These are phyloP conservation scores for Phortica okadai DNA, from an alignment of 2,888 invertebrate species.

Conservation along the genomic window DNA sequence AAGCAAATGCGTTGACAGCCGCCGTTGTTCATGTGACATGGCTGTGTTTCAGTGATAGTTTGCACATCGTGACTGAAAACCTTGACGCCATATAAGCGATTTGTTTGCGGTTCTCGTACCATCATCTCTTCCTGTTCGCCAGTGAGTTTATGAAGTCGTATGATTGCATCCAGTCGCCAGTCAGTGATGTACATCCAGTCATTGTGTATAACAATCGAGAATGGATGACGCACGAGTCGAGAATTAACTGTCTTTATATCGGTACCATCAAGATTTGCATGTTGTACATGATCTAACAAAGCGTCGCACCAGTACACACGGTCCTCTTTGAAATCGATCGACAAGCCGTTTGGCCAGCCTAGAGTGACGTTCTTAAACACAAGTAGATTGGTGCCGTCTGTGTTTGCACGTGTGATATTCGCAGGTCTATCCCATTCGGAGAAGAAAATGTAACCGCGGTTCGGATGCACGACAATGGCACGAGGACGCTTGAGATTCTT, in stretches of 20 bases:
- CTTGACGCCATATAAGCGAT: slow-evolving; percentile 93
- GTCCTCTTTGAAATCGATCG: slow-evolving; percentile 92
- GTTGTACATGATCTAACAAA: slow-evolving; percentile 95
- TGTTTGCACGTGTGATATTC: slow-evolving; percentile 93
- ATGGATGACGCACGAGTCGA: slow-evolving; percentile 90
- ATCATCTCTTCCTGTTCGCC: slow-evolving; percentile 92
- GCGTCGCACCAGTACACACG: slow-evolving; percentile 99
- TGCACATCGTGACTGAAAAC: slow-evolving; percentile 89
- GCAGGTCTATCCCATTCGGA: slow-evolving; percentile 98
- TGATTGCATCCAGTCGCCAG: slow-evolving; percentile 96
- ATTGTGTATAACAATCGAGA: slow-evolving; percentile 92
- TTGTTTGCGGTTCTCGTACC: slow-evolving; percentile 92
- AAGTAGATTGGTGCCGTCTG: slow-evolving; percentile 91
- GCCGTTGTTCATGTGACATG: slow-evolving; percentile 90
- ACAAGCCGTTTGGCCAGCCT: slow-evolving; percentile 98
- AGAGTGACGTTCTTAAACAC: slow-evolving; percentile 94
- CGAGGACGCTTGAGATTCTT: slow-evolving; percentile 94
- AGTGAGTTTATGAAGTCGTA: slow-evolving; percentile 90
- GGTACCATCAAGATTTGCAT: slow-evolving; percentile 92
- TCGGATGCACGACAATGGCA: slow-evolving; percentile 97
- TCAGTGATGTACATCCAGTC: slow-evolving; percentile 98
- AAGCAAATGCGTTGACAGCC: slow-evolving; percentile 98
- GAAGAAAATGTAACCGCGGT: slow-evolving; percentile 94
- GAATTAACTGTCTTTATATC: slow-evolving; percentile 94
- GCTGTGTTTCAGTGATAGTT: slow-evolving; percentile 84